Conservation (phyloP, 2,797 vertebrate genomes). For the Xiphorhynchus erythropygius region DNA sequence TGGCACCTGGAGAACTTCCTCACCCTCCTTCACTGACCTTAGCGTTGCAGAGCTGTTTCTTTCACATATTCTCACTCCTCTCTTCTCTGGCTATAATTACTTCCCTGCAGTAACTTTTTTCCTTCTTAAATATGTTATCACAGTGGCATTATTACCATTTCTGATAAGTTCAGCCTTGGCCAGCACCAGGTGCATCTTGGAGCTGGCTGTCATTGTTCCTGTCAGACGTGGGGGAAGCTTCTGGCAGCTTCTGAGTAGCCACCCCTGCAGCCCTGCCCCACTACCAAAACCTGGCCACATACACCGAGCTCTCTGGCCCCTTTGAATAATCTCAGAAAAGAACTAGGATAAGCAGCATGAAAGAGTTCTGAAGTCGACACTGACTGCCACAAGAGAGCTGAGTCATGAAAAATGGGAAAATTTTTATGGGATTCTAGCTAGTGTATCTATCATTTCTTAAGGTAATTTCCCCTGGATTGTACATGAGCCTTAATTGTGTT, state of each 20-base stretch:
- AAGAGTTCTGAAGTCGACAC: neutral
- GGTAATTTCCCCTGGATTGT: neutral
- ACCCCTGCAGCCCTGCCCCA: neutral
- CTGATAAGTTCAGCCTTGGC: neutral
- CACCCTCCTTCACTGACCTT: neutral
- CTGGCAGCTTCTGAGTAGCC: neutral
- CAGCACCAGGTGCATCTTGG: neutral
- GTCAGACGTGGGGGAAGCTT: neutral
- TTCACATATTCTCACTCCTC: neutral
- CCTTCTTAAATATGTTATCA: neutral
- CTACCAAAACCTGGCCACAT: neutral
- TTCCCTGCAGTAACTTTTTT: neutral
- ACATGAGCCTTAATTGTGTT: neutral
- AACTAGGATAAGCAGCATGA: neutral
- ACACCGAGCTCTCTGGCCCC: neutral
- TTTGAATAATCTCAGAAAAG: neutral
- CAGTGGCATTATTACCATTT: neutral
- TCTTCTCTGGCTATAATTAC: neutral
- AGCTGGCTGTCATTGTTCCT: neutral
- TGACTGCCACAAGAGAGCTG: neutral
- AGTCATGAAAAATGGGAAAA: neutral
- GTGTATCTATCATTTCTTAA: neutral
- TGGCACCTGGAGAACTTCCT: neutral
- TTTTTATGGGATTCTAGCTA: neutral
- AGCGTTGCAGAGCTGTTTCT: neutral